Conservation (phyloP, 2,113 vertebrate species). For the Oreochromis aureus region DNA sequence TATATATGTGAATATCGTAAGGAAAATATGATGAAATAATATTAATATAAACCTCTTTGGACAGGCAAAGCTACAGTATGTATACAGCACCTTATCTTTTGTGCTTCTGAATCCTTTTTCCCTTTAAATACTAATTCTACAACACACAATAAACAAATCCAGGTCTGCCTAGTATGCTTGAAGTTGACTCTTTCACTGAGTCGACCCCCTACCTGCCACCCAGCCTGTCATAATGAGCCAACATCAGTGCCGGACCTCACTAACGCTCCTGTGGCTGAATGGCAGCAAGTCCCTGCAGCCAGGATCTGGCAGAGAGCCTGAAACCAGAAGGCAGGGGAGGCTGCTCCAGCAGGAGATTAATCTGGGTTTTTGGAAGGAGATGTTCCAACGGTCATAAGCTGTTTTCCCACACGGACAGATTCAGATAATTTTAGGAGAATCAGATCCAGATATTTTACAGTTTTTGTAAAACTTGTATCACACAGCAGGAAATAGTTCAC, state of each 20-base stretch:
- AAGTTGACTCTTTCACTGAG: not conserved
- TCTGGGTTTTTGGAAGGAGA: not conserved
- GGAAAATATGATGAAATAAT: not conserved
- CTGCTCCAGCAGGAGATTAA: not conserved
- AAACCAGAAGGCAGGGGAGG: not conserved
- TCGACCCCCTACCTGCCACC: fast-evolving
- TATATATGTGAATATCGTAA: not conserved
- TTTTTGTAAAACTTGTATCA: not conserved
- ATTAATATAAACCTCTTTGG: not conserved
- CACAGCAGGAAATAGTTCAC: not conserved
- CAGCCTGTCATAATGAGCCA: not conserved
- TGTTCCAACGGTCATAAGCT: not conserved
- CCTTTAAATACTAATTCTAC: not conserved
- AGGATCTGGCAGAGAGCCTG: not conserved
- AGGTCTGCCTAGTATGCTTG: fast-evolving
- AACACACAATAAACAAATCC: not conserved
- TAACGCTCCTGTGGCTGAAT: not conserved
- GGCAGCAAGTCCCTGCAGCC: not conserved
- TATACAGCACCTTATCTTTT: not conserved
- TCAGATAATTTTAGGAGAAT: not conserved
- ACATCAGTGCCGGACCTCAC: not conserved
- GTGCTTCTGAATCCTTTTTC: not conserved
- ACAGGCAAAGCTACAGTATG: not conserved
- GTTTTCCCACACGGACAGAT: not conserved
- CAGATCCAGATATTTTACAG: not conserved